A percentile compares a stretch with the other conserved stretches of the same genome.
phyloP scores from a whole-genome alignment of 2,888 invertebrate genomes.

The Drosophila mulleri region DNA sequence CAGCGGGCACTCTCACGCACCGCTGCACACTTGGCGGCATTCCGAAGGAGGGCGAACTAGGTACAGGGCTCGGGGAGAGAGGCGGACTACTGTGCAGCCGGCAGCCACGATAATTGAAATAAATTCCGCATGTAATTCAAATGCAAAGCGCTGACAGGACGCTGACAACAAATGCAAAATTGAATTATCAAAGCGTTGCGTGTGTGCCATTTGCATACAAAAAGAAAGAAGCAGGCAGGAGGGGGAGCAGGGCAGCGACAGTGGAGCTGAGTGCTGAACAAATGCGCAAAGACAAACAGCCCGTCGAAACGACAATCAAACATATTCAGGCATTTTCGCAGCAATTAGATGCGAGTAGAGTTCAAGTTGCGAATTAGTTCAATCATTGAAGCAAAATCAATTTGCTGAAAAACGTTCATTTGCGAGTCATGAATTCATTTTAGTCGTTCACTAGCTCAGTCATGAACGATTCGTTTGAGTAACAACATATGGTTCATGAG shows the following conservation, averaged over 20 bases:
- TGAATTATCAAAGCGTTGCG: conserved; percentile 70
- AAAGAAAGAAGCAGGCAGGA: conserved; percentile 29
- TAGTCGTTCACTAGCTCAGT: neutral
- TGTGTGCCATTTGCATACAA: conserved; percentile 64
- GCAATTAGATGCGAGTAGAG: conserved; percentile 58
- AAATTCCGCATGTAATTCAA: conserved; percentile 74
- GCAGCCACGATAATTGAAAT: conserved; percentile 71
- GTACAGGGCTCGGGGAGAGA: neutral
- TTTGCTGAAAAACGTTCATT: neutral
- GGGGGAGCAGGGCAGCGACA: no score
- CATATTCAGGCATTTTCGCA: conserved; percentile 35
- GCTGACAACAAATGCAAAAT: conserved; percentile 72
- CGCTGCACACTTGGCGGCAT: conserved; percentile 54
- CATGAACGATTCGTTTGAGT: neutral
- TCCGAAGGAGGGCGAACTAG: neutral
- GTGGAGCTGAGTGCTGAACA: conserved; percentile 19
- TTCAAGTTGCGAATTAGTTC: neutral
- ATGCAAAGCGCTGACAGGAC: conserved; percentile 62
- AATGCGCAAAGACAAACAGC: conserved; percentile 45
- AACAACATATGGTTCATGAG: neutral
- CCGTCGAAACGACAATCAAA: conserved; percentile 46
- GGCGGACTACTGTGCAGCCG: conserved; percentile 18
- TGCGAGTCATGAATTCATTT: neutral
- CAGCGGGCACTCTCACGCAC: conserved; percentile 53
- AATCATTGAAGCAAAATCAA: neutral